Evolutionary conservation across 1,140 invertebrate species (phyloP).

Genomic region (Eupristina koningsbergeri): DNA sequence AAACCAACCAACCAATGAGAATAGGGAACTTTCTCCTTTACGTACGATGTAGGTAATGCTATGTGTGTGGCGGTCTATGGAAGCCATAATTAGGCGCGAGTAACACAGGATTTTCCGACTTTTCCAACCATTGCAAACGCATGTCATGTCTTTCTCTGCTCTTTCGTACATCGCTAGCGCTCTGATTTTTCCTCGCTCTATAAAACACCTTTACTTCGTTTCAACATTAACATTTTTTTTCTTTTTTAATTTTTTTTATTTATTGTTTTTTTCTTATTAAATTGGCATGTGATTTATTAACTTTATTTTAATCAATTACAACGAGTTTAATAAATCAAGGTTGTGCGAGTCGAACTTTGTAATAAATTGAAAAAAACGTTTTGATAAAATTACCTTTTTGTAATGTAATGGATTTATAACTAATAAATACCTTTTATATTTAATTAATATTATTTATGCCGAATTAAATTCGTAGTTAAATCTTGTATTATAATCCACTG

Average conservation of each 20-base stretch:
- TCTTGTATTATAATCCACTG: too few relatives aligned
- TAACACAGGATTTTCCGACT: neutral
- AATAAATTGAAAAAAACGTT: too few relatives aligned
- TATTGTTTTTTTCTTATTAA: too few relatives aligned
- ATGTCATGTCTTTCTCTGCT: neutral
- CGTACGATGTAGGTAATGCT: neutral
- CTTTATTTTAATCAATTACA: neutral
- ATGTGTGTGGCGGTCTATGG: neutral
- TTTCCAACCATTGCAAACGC: neutral
- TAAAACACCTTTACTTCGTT: neutral
- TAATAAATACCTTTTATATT: too few relatives aligned
- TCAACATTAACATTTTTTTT: too few relatives aligned
- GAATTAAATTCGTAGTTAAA: too few relatives aligned
- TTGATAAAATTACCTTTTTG: too few relatives aligned
- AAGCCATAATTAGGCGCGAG: slow-evolving; percentile 24
- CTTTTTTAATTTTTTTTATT: too few relatives aligned
- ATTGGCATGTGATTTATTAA: neutral
- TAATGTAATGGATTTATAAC: too few relatives aligned
- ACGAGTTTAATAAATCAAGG: neutral
- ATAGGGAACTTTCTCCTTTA: slow-evolving; percentile 47
- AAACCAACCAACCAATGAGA: too few relatives aligned
- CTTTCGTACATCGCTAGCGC: neutral
- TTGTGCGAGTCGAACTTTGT: too few relatives aligned
- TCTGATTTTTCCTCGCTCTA: neutral
- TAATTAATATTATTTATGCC: too few relatives aligned